Conservation (phyloP, 1,140 invertebrate genomes). For the Notospermus geniculatus region DNA sequence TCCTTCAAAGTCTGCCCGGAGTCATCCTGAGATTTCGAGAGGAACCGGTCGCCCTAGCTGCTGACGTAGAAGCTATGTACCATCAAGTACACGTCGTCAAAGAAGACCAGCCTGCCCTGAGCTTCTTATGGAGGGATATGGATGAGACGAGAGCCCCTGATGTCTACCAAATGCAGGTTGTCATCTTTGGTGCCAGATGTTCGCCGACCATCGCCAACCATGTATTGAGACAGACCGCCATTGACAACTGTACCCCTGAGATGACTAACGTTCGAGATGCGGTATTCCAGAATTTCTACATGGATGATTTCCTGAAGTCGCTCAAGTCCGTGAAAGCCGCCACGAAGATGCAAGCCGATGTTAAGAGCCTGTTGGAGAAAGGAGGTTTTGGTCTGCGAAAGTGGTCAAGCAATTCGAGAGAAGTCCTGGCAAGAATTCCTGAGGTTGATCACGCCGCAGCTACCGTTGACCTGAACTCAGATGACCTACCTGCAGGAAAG, state of each 20-base stretch:
- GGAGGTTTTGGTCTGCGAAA: not conserved
- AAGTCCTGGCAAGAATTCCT: not conserved
- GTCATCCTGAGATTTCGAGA: constrained; percentile 14
- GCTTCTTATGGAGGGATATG: constrained; percentile 4
- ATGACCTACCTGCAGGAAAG: too few species aligned
- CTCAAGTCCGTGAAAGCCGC: not conserved
- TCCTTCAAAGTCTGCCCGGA: constrained; percentile 37
- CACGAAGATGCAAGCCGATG: not conserved
- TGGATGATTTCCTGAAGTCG: constrained; percentile 8
- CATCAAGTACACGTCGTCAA: not conserved
- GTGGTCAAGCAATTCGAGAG: constrained; percentile 8
- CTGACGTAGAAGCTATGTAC: constrained; percentile 9
- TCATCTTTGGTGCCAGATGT: constrained; percentile 2
- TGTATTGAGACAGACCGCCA: not conserved
- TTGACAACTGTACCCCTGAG: not conserved
- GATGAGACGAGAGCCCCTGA: not conserved
- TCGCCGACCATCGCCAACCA: not conserved
- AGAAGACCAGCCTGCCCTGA: constrained; percentile 1
- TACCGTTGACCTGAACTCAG: too few species aligned
- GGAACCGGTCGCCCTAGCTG: constrained; percentile 12
- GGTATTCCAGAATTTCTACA: not conserved
- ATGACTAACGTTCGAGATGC: not conserved
- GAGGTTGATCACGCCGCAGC: not conserved
- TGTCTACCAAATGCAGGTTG: constrained; percentile 7
- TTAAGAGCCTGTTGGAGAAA: not conserved